Evolutionary conservation across 1,140 invertebrate genomes (phyloP).

Genomic region (Magallana angulata): DNA sequence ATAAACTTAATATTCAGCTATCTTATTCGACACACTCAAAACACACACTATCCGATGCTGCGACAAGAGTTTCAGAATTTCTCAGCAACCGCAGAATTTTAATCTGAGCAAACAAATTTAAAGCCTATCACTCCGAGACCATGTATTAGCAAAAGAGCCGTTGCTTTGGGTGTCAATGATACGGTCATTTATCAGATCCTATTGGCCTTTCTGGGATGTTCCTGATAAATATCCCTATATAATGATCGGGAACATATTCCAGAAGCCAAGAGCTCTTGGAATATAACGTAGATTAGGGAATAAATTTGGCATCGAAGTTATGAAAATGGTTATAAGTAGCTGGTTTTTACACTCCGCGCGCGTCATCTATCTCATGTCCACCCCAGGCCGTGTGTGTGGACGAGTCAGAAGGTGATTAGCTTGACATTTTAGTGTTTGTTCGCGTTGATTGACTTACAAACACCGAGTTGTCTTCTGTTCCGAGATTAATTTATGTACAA

Average conservation of each 20-base stretch:
- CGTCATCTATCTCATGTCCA: background rate
- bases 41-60: background rate
- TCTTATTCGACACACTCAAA: background rate
- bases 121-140: constrained; percentile 11
- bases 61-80: background rate
- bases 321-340: constrained; percentile 23
- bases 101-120: constrained; percentile 38
- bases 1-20: background rate
- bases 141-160: constrained; percentile 23
- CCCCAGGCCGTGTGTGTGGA: background rate
- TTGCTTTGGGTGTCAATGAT: constrained; percentile 25
- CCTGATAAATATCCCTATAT: background rate
- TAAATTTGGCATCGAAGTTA: constrained; percentile 25
- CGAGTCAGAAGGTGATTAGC: constrained; percentile 5
- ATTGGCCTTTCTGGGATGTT: background rate
- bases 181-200: constrained; percentile 15
- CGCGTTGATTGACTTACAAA: background rate
- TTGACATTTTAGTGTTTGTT: background rate
- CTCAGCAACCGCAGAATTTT: constrained; percentile 26
- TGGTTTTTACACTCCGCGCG: background rate
- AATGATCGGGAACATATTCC: background rate
- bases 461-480: background rate
- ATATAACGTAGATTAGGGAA: background rate
- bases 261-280: background rate
- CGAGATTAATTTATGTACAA: constrained; percentile 9